A percentile compares a stretch with the other conserved stretches of the same genome.
Conservation (phyloP, 2,888 invertebrate genomes). For the Adela reaumurella region DNA sequence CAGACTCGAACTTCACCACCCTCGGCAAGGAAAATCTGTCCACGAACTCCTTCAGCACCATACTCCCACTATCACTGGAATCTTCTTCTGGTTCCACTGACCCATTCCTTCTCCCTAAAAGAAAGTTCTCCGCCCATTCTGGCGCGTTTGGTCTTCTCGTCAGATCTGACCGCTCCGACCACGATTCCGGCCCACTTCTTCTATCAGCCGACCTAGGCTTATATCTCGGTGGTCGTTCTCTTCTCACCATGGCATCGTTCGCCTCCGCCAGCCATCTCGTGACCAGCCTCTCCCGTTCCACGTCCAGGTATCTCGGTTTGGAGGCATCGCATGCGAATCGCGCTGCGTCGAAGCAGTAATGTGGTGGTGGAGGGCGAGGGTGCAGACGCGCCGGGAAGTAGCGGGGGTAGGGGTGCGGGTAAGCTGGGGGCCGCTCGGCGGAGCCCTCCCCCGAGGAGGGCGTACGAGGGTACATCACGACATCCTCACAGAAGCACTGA, state of each 20-base stretch:
- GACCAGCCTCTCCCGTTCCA: conserved; percentile 44
- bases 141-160: conserved; percentile 35
- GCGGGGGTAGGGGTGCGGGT: conserved; percentile 45
- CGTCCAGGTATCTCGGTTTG: conserved; percentile 46
- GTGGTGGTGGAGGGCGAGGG: conserved; percentile 40
- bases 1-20: conserved; percentile 55
- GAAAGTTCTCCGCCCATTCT: conserved; percentile 47
- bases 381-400: conserved; percentile 41
- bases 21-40: conserved; percentile 60
- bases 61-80: conserved; percentile 38
- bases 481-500: conserved; percentile 15
- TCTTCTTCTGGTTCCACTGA: conserved; percentile 42
- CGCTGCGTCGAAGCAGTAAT: conserved; percentile 52
- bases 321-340: conserved; percentile 51
- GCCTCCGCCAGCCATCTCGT: conserved; percentile 51
- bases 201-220: conserved; percentile 48
- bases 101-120: conserved; percentile 36
- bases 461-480: conserved; percentile 16
- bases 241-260: conserved; percentile 42
- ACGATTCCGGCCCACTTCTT: conserved; percentile 27
- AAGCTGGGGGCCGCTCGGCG: conserved; percentile 49
- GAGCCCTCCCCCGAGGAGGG: conserved; percentile 34
- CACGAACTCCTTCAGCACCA: conserved; percentile 55
- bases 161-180: conserved; percentile 37
- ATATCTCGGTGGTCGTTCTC: conserved; percentile 43